Evolutionary conservation across 2,888 invertebrate species (phyloP).

Genomic region (Thysanoteuthis rhombus): DNA sequence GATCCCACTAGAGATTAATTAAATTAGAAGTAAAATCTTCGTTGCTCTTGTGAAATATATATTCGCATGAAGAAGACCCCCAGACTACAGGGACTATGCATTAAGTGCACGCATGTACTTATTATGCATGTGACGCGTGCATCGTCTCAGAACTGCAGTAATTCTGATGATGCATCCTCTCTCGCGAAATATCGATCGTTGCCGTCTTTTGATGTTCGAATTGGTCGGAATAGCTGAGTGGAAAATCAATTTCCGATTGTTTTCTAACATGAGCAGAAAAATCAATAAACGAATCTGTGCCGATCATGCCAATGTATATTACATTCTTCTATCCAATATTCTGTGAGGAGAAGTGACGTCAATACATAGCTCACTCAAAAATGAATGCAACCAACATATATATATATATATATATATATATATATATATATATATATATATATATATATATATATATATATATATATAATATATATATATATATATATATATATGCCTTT

Average conservation of each 20-base stretch:
- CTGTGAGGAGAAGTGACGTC: neutral
- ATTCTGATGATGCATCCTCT: neutral
- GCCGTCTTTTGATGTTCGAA: neutral
- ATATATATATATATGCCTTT: too few species aligned
- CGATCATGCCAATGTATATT: neutral
- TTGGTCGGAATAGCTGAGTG: neutral
- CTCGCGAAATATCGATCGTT: neutral
- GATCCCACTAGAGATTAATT: too few species aligned
- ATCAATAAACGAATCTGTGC: neutral
- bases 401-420: too few species aligned
- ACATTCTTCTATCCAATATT: neutral
- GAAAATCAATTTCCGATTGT: conserved; percentile 12
- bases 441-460: too few species aligned
- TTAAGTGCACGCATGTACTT: neutral
- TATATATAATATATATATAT: too few species aligned
- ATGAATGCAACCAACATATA: neutral
- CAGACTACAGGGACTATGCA: too few species aligned
- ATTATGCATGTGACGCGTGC: neutral
- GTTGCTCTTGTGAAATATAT: too few species aligned
- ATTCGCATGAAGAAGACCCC: too few species aligned
- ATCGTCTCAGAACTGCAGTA: neutral
- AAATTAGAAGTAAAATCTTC: too few species aligned
- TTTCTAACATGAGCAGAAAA: conserved; percentile 12
- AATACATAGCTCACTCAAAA: neutral
- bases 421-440: too few species aligned